Conservation (phyloP, 2,797 vertebrate genomes). For the Synaphobranchus kaupii region DNA sequence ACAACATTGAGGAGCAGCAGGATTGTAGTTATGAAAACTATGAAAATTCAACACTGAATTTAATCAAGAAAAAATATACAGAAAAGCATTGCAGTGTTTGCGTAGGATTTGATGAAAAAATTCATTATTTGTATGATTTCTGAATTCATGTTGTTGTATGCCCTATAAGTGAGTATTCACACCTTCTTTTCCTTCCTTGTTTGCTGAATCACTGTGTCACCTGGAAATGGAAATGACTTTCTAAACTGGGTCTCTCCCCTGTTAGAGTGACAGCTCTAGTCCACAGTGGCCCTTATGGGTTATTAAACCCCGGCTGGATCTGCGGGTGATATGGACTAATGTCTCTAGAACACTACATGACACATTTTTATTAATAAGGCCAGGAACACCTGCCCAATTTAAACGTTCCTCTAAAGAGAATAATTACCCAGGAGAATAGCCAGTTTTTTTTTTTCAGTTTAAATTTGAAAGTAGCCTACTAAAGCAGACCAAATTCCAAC, state of each 20-base stretch:
- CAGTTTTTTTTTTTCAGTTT: not conserved
- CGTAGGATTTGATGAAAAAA: not conserved
- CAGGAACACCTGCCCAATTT: conserved; percentile 27
- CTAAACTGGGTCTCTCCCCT: not conserved
- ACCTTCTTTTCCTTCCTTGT: not conserved
- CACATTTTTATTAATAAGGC: conserved; percentile 21
- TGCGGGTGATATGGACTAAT: not conserved
- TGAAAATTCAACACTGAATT: not conserved
- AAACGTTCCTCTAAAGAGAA: not conserved
- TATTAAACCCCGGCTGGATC: conserved; percentile 29
- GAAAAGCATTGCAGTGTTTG: too few relatives aligned
- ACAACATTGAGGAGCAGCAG: not conserved
- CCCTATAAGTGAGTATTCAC: not conserved
- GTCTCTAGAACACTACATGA: not conserved
- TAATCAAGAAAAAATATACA: too few relatives aligned
- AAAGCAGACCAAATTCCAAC: not conserved
- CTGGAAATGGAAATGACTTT: conserved; percentile 8
- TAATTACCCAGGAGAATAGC: not conserved
- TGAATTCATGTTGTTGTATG: not conserved
- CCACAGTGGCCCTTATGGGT: conserved; percentile 42
- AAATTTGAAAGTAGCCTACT: conserved; percentile 13
- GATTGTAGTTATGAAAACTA: not conserved
- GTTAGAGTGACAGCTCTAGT: conserved; percentile 15
- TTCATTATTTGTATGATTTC: not conserved
- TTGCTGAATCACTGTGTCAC: not conserved